Evolutionary conservation across 2,888 invertebrate genomes (phyloP), one percentile per base, ranked within the genome.

Genomic region (Pollenia labialis): DNA sequence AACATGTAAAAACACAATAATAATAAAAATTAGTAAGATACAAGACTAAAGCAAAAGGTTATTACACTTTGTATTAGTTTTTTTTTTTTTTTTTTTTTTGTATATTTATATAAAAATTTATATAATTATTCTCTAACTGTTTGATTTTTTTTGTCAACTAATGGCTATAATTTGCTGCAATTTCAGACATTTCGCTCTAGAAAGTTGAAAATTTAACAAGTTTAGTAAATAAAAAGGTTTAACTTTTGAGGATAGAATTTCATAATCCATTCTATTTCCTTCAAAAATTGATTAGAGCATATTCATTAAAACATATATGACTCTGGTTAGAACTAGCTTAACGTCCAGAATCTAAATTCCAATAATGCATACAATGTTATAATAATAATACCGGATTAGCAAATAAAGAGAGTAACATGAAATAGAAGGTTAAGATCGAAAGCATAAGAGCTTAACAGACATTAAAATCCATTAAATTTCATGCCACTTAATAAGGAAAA

Each of bases 271-370:
- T 52, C 52, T 52, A 52, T 52, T 52, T 52, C 52, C 52, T 52
- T 52, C 52, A n/a, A 52, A 52, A 52, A n/a, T 52, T n/a, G 52
- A 52, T 52, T 52, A 52, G 52, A 8, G 52, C n/a, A 52, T 9
- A 52, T 52, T 52, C 9, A 52, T 52, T 52, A 52, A 16, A 52
- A 52, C 52, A 52, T 16, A 52, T 52, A n/a, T 52, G 8, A 52
- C 52, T 52, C 14, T 50, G 50, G 16, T 52, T 16, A 52, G 52
- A 52, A n/a, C 52, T 52, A 52, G 52, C 52, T 52, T 14, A 52
- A 52, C 14, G 7, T 52, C 52, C 52, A 52, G 52, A 8, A 52
- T 52, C 52, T 52, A 16, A 52, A 52, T 52, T 52, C 52, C 52
- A 7, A 52, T 52, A n/a, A 52, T n/a, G 0, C 16, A 52, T 52